A percentile compares a stretch with the other conserved stretches of the same genome.
These are phyloP conservation scores for Pionites leucogaster DNA, from an alignment of 2,113 vertebrate species.

Conservation along the genomic window DNA sequence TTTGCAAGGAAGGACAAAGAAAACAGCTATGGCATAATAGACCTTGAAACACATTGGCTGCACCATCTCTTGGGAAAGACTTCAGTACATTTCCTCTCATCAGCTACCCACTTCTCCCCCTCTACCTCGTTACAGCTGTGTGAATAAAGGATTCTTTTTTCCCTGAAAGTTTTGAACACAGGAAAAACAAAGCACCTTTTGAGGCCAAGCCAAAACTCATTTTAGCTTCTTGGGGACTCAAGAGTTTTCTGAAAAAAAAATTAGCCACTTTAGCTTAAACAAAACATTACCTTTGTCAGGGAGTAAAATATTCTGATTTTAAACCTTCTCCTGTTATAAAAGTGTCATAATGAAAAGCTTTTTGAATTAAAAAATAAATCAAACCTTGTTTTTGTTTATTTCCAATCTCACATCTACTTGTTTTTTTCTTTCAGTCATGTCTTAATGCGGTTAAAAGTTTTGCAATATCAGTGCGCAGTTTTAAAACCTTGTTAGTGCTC, in stretches of 20 bases:
- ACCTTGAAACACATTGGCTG: neutral
- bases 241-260: neutral
- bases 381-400: neutral
- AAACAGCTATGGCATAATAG: neutral
- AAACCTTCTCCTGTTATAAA: neutral
- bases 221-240: neutral
- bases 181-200: slow-evolving; percentile 7
- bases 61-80: neutral
- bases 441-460: neutral
- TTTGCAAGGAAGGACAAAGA: neutral
- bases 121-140: neutral
- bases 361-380: neutral
- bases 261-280: neutral
- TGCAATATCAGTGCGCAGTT: neutral
- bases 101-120: neutral
- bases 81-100: neutral
- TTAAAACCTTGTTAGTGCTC: neutral
- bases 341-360: neutral
- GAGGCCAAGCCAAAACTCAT: neutral
- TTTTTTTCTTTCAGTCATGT: neutral
- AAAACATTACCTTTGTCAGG: neutral
- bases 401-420: neutral
- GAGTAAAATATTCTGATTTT: neutral
- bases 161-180: neutral
- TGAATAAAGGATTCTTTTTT: neutral